Conservation (phyloP, 2,888 invertebrate genomes). For the Heteromurus nitidus region DNA sequence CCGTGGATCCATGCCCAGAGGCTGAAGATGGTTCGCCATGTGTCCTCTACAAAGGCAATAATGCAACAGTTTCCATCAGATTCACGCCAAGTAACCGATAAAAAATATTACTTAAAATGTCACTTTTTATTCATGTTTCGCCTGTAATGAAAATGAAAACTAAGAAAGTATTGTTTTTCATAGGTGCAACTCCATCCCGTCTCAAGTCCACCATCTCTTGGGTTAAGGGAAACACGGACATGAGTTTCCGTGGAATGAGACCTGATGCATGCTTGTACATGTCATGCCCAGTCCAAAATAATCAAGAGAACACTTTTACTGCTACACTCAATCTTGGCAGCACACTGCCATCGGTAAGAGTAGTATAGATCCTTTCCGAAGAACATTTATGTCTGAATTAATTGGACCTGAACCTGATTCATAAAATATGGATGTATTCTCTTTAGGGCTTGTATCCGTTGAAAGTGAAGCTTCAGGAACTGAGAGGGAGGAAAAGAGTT, state of each 20-base stretch:
- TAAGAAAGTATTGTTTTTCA: too few relatives aligned
- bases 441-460: constrained; percentile 11
- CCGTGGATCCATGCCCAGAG: constrained; percentile 81
- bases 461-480: constrained; percentile 20
- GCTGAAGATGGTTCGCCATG: constrained; percentile 77
- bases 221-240: constrained; percentile 20
- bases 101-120: background rate
- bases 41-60: constrained; percentile 78
- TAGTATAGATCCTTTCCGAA: background rate
- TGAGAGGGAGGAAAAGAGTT: constrained; percentile 11
- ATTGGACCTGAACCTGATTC: background rate
- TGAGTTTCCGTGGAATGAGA: constrained; percentile 73
- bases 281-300: constrained; percentile 79
- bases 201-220: constrained; percentile 39
- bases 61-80: constrained; percentile 79
- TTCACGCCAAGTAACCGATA: constrained; percentile 78
- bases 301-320: constrained; percentile 77
- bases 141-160: too few relatives aligned
- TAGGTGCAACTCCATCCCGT: background rate
- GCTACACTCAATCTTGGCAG: constrained; percentile 77
- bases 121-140: too few relatives aligned
- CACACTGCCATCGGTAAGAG: constrained; percentile 78
- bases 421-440: background rate
- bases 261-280: constrained; percentile 79
- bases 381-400: background rate